A percentile compares a stretch with the other conserved stretches of the same genome.
These are phyloP conservation scores for Pinna nobilis DNA, from an alignment of 1,140 invertebrate genomes.

Conservation along the genomic window DNA sequence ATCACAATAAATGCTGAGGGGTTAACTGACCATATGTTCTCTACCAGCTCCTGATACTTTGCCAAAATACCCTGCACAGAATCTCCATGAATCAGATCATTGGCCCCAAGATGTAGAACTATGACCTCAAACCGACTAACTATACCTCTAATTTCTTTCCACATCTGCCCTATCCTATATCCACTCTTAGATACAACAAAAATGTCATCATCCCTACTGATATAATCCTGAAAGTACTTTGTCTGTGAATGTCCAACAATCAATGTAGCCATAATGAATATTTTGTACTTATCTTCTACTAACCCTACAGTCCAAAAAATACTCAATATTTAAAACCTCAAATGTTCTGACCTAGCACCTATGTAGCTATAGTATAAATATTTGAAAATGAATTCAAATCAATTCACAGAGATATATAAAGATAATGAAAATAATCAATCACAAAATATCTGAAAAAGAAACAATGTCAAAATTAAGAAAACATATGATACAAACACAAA, in stretches of 20 bases:
- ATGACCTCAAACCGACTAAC: not conserved
- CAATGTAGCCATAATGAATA: too few species aligned
- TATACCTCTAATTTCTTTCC: not conserved
- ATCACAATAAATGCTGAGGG: not conserved
- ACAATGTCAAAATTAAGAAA: too few species aligned
- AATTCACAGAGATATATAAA: too few species aligned
- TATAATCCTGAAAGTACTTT: not conserved
- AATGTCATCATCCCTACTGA: not conserved
- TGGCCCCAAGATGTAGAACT: not conserved
- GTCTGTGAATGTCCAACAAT: not conserved
- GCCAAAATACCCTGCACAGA: not conserved
- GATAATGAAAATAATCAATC: too few species aligned
- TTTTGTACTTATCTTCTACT: too few species aligned
- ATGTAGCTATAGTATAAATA: too few species aligned
- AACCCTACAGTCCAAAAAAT: too few species aligned
- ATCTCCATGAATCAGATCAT: not conserved
- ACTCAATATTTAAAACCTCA: too few species aligned
- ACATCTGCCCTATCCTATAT: not conserved
- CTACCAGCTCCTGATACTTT: not conserved
- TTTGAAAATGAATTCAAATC: too few species aligned
- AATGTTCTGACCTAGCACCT: too few species aligned
- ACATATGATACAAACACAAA: too few species aligned
- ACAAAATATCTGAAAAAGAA: too few species aligned
- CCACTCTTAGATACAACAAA: not conserved
- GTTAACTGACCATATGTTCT: not conserved